These are phyloP conservation scores for Tenthredo notha DNA, from an alignment of 2,888 invertebrate genomes.

Conservation along the genomic window DNA sequence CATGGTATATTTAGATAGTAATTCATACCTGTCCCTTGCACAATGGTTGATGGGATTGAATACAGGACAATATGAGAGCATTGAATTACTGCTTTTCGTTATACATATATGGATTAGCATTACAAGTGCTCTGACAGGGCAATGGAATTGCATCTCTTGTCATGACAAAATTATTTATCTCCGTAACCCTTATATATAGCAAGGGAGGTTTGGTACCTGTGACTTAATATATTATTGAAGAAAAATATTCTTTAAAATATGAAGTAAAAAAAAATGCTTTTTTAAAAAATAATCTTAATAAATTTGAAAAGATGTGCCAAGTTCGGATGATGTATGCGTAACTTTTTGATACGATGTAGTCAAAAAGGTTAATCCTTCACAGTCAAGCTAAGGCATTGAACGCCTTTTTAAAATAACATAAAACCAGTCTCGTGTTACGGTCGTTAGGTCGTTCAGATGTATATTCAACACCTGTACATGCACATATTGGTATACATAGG, in stretches of 20 bases:
- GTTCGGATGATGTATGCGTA: background rate
- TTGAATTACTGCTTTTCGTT: background rate
- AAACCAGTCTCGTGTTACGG: background rate
- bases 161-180: background rate
- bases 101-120: background rate
- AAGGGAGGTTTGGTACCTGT: background rate
- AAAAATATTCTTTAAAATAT: background rate
- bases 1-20: background rate
- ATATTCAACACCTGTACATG: background rate
- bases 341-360: background rate
- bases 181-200: background rate
- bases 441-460: background rate
- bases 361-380: constrained; percentile 14
- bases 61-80: background rate
- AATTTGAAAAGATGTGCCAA: background rate
- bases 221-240: background rate
- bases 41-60: background rate
- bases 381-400: background rate
- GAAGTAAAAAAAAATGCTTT: background rate
- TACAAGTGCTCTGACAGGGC: background rate
- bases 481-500: too few relatives aligned
- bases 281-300: background rate
- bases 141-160: background rate
- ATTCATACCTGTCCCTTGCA: background rate
- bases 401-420: background rate